A percentile compares a stretch with the other conserved stretches of the same genome.
Evolutionary conservation across 35 echinoderm and acorn worm genomes (phyloP).

Genomic region (Apostichopus parvimensis): DNA sequence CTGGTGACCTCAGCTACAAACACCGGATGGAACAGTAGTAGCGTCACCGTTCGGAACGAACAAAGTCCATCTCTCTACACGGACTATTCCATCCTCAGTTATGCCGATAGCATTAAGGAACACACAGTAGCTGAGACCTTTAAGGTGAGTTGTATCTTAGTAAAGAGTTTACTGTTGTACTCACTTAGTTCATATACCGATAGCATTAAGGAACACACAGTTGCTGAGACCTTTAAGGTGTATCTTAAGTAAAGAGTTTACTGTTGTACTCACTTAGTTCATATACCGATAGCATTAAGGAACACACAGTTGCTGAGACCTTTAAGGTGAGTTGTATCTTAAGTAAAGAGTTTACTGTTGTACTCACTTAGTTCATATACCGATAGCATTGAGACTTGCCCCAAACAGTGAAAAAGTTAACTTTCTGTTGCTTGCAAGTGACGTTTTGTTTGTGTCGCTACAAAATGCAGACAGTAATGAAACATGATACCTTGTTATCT

Average conservation of each 20-base stretch:
- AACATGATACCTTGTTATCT: no score
- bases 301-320: conserved; percentile 21
- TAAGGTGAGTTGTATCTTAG: conserved; percentile 38
- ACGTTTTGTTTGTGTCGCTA: no score
- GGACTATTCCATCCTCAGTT: conserved; percentile 80
- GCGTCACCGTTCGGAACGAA: conserved; percentile 32
- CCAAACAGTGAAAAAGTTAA: no score
- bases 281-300: conserved; percentile 61
- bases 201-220: conserved; percentile 47
- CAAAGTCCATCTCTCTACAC: conserved; percentile 48
- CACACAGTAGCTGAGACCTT: conserved; percentile 50
- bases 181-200: conserved; percentile 67
- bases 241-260: not conserved
- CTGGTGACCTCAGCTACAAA: conserved; percentile 60
- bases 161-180: conserved; percentile 42
- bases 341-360: no score
- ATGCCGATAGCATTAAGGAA: conserved; percentile 64
- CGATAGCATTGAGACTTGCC: no score
- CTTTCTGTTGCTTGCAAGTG: no score
- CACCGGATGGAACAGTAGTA: conserved; percentile 55
- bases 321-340: no score
- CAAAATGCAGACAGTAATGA: no score
- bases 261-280: conserved; percentile 68
- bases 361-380: no score
- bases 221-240: no score